These are phyloP conservation scores for Polyodon spathula DNA, from an alignment of 2,113 vertebrate genomes.

Conservation along the genomic window DNA sequence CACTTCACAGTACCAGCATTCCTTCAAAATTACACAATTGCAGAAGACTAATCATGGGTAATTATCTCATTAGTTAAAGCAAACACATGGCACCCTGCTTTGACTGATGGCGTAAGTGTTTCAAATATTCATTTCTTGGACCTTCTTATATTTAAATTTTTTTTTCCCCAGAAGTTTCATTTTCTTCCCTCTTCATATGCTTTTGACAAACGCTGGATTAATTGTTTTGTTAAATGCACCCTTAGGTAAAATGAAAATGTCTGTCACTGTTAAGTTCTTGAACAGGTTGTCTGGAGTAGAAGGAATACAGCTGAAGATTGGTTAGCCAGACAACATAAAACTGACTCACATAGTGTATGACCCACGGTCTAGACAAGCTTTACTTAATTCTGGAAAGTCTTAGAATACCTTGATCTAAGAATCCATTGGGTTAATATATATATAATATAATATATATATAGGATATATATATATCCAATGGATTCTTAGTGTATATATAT, in stretches of 20 bases:
- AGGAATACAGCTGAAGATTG: background rate
- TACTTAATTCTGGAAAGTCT: too few species aligned
- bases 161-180: background rate
- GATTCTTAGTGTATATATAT: too few species aligned
- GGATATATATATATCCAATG: too few species aligned
- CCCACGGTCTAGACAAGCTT: too few species aligned
- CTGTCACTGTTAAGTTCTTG: slow-evolving; percentile 1
- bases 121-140: slow-evolving; percentile 6
- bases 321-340: background rate
- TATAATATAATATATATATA: too few species aligned
- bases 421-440: too few species aligned
- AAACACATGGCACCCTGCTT: slow-evolving; percentile 45
- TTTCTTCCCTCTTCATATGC: background rate
- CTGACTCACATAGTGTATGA: too few species aligned
- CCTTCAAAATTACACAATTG: slow-evolving; percentile 60
- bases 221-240: slow-evolving; percentile 6
- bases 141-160: background rate
- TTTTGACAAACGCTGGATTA: background rate
- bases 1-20: slow-evolving; percentile 54
- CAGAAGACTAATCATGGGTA: slow-evolving; percentile 50
- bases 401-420: too few species aligned
- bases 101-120: slow-evolving; percentile 13
- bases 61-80: slow-evolving; percentile 63
- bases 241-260: slow-evolving; percentile 5
- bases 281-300: slow-evolving; percentile 3